phyloP scores from a whole-genome alignment of 2,888 invertebrate species.

The Amblyjoppa proteus region DNA sequence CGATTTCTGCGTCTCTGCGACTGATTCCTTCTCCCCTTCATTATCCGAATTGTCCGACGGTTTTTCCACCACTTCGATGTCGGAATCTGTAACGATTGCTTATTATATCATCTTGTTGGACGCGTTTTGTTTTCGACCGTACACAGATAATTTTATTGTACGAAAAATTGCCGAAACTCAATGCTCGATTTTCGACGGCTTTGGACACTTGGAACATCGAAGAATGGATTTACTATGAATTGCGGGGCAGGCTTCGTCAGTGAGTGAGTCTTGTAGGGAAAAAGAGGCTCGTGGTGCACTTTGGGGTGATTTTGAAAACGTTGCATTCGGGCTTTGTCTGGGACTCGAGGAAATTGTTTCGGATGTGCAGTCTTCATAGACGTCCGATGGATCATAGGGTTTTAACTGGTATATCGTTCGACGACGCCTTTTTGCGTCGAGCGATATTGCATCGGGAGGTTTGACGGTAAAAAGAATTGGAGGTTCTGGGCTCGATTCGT shows the following conservation, averaged over 20 bases:
- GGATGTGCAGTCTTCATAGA: neutral
- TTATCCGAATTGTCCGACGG: conserved; percentile 69
- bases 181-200: neutral
- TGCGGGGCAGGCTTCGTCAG: conserved; percentile 6
- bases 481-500: conserved; percentile 5
- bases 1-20: conserved; percentile 7
- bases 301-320: neutral
- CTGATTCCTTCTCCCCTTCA: conserved; percentile 58
- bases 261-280: conserved; percentile 22
- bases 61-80: conserved; percentile 82
- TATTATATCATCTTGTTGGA: neutral
- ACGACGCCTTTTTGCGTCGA: conserved; percentile 50
- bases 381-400: conserved; percentile 20
- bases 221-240: neutral
- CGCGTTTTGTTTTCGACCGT: neutral
- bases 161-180: neutral
- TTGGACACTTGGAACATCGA: neutral
- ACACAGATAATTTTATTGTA: neutral
- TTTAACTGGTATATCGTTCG: conserved; percentile 58
- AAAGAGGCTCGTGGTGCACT: neutral
- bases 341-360: neutral
- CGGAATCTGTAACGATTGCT: conserved; percentile 78
- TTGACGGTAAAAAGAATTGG: conserved; percentile 4
- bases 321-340: conserved; percentile 2
- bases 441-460: neutral